A percentile compares a stretch with the other conserved stretches of the same genome.
Evolutionary conservation across 2,888 invertebrate species (phyloP).

Genomic region (Limenitis camilla): DNA sequence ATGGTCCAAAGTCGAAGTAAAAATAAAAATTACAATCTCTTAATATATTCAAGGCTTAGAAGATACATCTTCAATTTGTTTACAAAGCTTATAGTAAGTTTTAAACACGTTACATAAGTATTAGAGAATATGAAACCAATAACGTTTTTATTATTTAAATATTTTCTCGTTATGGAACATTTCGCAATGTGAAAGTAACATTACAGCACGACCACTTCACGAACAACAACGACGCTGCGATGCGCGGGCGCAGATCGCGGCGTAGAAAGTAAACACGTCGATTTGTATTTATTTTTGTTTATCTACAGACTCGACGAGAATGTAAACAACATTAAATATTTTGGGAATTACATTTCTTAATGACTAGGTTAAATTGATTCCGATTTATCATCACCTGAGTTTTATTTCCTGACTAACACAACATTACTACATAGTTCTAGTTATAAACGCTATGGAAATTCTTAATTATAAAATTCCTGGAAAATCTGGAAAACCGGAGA

Average conservation of each 20-base stretch:
- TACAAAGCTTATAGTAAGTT: background rate
- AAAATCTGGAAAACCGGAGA: too few species aligned
- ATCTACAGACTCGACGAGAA: too few species aligned
- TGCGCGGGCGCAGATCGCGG: slow-evolving; percentile 14
- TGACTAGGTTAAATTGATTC: too few species aligned
- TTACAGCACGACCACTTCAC: slow-evolving; percentile 21
- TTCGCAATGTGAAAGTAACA: slow-evolving; percentile 32
- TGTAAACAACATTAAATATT: too few species aligned
- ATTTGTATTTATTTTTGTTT: slow-evolving; percentile 23
- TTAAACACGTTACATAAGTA: background rate
- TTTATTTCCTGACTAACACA: too few species aligned
- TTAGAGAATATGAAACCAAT: slow-evolving; percentile 5
- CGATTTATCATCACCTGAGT: too few species aligned
- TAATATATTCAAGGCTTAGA: background rate
- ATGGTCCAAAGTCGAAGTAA: slow-evolving; percentile 56
- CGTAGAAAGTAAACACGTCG: slow-evolving; percentile 30
- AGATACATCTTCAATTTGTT: background rate
- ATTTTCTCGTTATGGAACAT: slow-evolving; percentile 26
- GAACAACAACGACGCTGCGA: slow-evolving; percentile 6
- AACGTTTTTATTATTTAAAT: slow-evolving; percentile 19
- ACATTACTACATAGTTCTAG: too few species aligned
- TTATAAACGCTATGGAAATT: too few species aligned
- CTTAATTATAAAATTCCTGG: too few species aligned
- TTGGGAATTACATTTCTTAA: too few species aligned
- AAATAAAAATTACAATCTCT: slow-evolving; percentile 15